Evolutionary conservation across 2,888 invertebrate species (phyloP), one percentile per base, ranked within the genome.

Genomic region (Silvanus unidentatus): DNA sequence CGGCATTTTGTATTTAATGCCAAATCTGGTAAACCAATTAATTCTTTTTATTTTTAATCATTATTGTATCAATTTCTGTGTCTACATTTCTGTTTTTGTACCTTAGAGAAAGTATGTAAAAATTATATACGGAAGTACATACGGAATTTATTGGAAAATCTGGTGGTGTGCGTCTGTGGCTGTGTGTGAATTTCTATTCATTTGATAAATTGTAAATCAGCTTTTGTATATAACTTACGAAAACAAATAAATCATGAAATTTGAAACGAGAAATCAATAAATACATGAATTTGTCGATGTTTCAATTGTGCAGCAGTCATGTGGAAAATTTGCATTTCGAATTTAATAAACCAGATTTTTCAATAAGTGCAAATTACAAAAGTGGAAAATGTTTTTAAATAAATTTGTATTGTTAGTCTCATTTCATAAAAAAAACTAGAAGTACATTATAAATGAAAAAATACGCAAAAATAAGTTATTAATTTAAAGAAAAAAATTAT

Each of bases 1-100:
- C 51, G 63, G 64, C 63, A 60, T 65, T 63, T 60, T 60, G 55
- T 62, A 59, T 57, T 53, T 59, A 58, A 62, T 65, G 62, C 63
- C 63, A 32, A n/a, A 8, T 5, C 32, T 12, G n/a, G 13, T 32
- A 12, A 32, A 32, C 42, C 40, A 46, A 42, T 48, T 53, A 53
- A 50, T 49, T 48, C 43, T 44, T 46, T 45, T 46, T 55, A 52
- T 45, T 45, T 47, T 54, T 52, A 42, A 51, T 53, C 52, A 54
- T 51, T 52, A 55, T 49, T 50, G 40, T 42, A 46, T 44, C 45
- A 46, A 44, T 47, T 42, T 44, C n/a, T 35, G 48, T 53, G 50
- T 55, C 40, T 22, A 8, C 3, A 22, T 22, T 22, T 22, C 22
- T 22, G 22, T 22, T 22, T 22, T 22, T 22, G 22, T 22, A 22